Evolutionary conservation across 2,113 vertebrate species (phyloP).

Genomic region (Mugil cephalus): DNA sequence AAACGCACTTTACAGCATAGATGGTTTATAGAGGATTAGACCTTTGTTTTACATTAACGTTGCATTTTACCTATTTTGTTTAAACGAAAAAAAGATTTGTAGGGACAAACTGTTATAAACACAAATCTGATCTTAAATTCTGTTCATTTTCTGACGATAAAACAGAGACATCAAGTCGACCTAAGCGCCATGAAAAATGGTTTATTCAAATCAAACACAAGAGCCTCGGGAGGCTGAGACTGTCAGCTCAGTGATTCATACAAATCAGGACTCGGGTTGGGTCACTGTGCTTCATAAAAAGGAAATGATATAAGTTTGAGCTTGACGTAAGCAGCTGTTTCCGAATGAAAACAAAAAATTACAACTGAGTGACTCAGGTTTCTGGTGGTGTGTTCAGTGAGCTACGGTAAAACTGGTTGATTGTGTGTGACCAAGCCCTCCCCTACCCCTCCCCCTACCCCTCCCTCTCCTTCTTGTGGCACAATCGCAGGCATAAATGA

Average conservation of each 20-base stretch:
- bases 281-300: conserved; percentile 29
- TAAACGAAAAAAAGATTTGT: background rate
- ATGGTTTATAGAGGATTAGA: background rate
- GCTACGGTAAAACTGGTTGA: conserved; percentile 12
- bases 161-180: background rate
- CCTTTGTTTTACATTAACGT: too few species aligned
- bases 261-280: background rate
- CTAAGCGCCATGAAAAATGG: conserved; percentile 1
- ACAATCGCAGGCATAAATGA: background rate
- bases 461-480: background rate
- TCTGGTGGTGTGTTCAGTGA: background rate
- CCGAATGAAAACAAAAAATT: background rate
- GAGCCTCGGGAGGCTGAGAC: background rate
- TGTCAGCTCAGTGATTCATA: conserved; percentile 59
- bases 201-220: conserved; percentile 16
- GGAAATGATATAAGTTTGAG: conserved; percentile 36
- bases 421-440: background rate
- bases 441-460: too few species aligned
- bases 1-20: background rate
- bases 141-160: conserved; percentile 5
- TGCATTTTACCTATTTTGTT: background rate
- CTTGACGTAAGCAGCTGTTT: conserved; percentile 29
- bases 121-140: background rate
- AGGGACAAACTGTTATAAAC: background rate
- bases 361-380: conserved; percentile 52